These are phyloP conservation scores for Hydrotaea cyrtoneurina DNA, from an alignment of 2,888 invertebrate genomes.

Conservation along the genomic window DNA sequence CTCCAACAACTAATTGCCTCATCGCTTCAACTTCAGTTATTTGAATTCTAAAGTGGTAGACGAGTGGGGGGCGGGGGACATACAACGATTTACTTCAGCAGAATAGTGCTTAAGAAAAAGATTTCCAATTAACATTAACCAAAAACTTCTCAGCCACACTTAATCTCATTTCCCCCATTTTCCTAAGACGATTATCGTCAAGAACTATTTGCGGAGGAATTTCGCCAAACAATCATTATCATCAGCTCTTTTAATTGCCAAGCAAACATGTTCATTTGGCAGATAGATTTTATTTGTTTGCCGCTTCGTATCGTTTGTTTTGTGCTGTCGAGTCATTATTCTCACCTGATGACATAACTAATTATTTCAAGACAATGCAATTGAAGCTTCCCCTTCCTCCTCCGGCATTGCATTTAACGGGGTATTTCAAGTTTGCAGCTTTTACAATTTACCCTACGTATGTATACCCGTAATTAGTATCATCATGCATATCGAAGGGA, in stretches of 20 bases:
- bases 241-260: slow-evolving; percentile 8
- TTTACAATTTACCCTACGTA: slow-evolving; percentile 26
- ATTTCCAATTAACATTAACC: slow-evolving; percentile 49
- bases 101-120: neutral
- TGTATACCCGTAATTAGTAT: slow-evolving; percentile 52
- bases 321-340: slow-evolving; percentile 49
- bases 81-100: neutral
- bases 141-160: slow-evolving; percentile 57
- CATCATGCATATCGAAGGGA: neutral
- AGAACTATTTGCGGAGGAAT: slow-evolving; percentile 52
- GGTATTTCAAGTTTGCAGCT: slow-evolving; percentile 36
- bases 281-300: slow-evolving; percentile 42
- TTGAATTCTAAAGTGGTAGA: neutral
- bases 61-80: neutral
- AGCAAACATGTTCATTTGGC: slow-evolving; percentile 56
- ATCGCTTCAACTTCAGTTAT: neutral
- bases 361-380: slow-evolving; percentile 63
- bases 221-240: slow-evolving; percentile 46
- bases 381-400: slow-evolving; percentile 52
- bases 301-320: neutral
- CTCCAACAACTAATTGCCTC: neutral
- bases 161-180: slow-evolving; percentile 47
- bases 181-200: slow-evolving; percentile 12
- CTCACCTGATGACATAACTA: slow-evolving; percentile 64
- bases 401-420: slow-evolving; percentile 47